Percentiles rank a stretch among this genome's conserved stretches.
Conservation (phyloP, 2,888 invertebrate genomes). For the Trachelus iudaicus region DNA sequence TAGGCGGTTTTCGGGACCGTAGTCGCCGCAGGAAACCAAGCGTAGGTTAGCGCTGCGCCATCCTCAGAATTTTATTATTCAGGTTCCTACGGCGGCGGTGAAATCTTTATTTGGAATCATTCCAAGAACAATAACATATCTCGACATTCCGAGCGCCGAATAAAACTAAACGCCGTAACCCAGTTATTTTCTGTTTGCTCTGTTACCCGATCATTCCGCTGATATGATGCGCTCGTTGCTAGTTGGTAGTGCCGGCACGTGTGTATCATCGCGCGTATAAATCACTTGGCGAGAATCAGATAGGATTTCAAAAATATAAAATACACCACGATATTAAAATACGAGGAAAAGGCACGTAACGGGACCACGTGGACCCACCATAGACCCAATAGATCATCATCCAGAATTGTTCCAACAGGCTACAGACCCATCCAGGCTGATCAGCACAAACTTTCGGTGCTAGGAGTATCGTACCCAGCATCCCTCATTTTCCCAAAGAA, state of each 20-base stretch:
- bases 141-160: constrained; percentile 48
- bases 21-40: constrained; percentile 37
- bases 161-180: constrained; percentile 63
- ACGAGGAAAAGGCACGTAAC: constrained; percentile 24
- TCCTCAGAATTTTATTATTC: constrained; percentile 61
- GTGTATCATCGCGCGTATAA: constrained; percentile 65
- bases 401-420: not conserved
- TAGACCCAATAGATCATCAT: not conserved
- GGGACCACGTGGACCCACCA: not conserved
- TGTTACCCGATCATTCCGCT: constrained; percentile 42
- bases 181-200: constrained; percentile 64
- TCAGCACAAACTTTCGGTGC: not conserved
- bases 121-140: constrained; percentile 65
- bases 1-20: not conserved
- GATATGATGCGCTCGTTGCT: constrained; percentile 56
- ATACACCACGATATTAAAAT: constrained; percentile 54
- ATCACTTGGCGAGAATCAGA: constrained; percentile 63
- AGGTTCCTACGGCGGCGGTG: constrained; percentile 57
- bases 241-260: constrained; percentile 64
- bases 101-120: constrained; percentile 67
- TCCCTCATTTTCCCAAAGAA: not conserved
- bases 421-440: not conserved
- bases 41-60: constrained; percentile 45
- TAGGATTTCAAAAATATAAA: constrained; percentile 63
- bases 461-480: not conserved